Evolutionary conservation across 2,113 vertebrate species (phyloP).

Genomic region (Protomyctophum bolini): DNA sequence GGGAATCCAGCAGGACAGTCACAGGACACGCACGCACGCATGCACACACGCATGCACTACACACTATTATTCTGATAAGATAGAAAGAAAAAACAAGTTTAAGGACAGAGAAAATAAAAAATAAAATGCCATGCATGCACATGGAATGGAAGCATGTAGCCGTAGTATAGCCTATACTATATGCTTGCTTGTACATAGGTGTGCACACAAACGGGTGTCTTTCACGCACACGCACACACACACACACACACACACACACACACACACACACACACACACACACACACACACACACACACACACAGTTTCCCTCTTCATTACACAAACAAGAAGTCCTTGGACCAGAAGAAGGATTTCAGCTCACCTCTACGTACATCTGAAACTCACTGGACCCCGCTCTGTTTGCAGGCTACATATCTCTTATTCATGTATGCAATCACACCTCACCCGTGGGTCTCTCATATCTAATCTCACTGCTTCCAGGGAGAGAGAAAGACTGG

Average conservation of each 20-base stretch:
- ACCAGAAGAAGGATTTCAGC: slow-evolving; percentile 25
- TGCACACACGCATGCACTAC: background rate
- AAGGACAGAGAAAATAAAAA: background rate
- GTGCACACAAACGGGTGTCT: too few species aligned
- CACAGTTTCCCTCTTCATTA: slow-evolving; percentile 30
- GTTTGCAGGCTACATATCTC: slow-evolving; percentile 3
- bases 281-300: slow-evolving; percentile 9
- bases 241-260: slow-evolving; percentile 27
- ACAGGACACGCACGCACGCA: background rate
- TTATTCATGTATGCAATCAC: slow-evolving; percentile 2
- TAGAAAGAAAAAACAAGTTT: slow-evolving; percentile 1
- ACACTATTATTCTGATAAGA: slow-evolving; percentile 42
- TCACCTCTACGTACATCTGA: slow-evolving; percentile 29
- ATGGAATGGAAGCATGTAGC: too few species aligned
- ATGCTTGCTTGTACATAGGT: too few species aligned
- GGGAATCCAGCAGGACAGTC: slow-evolving; percentile 35
- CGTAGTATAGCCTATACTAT: too few species aligned
- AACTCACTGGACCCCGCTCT: slow-evolving; percentile 16
- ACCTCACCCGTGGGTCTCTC: background rate
- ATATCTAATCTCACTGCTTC: background rate
- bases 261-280: slow-evolving; percentile 17
- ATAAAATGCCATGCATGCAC: too few species aligned
- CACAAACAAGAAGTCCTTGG: slow-evolving; percentile 33
- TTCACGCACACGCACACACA: background rate
- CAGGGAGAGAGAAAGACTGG: too few species aligned